Evolutionary conservation across 2,888 invertebrate genomes (phyloP).

Genomic region (Tolmerus cingulatus): DNA sequence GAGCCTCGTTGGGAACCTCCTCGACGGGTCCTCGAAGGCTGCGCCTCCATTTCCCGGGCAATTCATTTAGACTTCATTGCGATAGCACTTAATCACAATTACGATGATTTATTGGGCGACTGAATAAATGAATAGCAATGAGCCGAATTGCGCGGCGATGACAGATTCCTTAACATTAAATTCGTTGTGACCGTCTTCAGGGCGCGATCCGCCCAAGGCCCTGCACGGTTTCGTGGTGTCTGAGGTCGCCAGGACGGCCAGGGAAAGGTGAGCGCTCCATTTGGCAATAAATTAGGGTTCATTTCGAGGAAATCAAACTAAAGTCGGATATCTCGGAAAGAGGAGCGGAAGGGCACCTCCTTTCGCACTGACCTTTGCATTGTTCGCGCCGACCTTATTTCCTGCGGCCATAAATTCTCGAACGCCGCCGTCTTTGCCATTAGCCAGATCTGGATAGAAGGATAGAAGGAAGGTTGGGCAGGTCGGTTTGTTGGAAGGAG

Average conservation of each 20-base stretch:
- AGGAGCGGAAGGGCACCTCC: background rate
- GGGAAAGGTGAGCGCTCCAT: background rate
- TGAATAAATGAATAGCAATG: slow-evolving; percentile 31
- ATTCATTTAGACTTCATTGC: slow-evolving; percentile 17
- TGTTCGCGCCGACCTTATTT: background rate
- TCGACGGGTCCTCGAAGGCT: background rate
- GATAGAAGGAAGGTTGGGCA: background rate
- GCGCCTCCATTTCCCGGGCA: slow-evolving; percentile 12
- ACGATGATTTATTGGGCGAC: slow-evolving; percentile 28
- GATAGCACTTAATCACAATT: slow-evolving; percentile 35
- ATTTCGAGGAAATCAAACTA: background rate
- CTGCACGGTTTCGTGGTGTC: background rate
- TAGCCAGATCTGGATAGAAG: background rate
- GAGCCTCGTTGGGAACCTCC: background rate
- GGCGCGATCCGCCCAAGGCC: background rate
- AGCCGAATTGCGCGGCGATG: background rate
- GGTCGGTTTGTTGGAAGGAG: background rate
- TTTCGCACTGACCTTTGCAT: background rate
- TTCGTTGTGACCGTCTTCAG: background rate
- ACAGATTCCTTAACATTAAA: slow-evolving; percentile 15
- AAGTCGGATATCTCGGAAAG: background rate
- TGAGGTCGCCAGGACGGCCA: background rate
- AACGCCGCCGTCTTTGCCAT: background rate
- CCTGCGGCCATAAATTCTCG: background rate
- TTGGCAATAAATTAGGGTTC: background rate